Percentiles rank a stretch among this genome's conserved stretches.
These are phyloP conservation scores for Trichopoda pennipes DNA, from an alignment of 2,888 invertebrate species.

Conservation along the genomic window DNA sequence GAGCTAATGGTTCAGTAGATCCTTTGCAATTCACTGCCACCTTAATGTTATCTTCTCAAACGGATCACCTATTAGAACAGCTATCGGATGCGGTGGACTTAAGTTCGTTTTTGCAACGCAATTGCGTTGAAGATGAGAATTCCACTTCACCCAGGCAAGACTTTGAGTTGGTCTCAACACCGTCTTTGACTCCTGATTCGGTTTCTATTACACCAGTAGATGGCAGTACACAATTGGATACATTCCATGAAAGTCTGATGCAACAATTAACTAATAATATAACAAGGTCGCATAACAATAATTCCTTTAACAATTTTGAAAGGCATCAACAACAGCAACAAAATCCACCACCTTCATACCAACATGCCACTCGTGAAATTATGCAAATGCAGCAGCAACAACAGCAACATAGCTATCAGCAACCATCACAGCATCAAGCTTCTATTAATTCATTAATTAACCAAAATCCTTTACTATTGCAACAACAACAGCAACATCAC, in stretches of 20 bases:
- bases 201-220: slow-evolving; percentile 82
- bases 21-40: slow-evolving; percentile 91
- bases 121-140: slow-evolving; percentile 82
- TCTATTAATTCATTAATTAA: slow-evolving; percentile 82
- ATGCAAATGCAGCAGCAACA: slow-evolving; percentile 81
- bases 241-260: slow-evolving; percentile 88
- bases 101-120: slow-evolving; percentile 87
- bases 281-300: slow-evolving; percentile 73
- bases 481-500: slow-evolving; percentile 78
- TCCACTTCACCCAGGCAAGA: slow-evolving; percentile 83
- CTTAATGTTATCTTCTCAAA: slow-evolving; percentile 88
- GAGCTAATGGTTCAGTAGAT: slow-evolving; percentile 84
- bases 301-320: slow-evolving; percentile 78
- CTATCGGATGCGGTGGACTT: slow-evolving; percentile 91
- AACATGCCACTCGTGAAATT: slow-evolving; percentile 76
- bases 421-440: slow-evolving; percentile 70
- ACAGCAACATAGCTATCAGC: slow-evolving; percentile 80
- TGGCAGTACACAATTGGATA: slow-evolving; percentile 83
- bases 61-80: slow-evolving; percentile 89
- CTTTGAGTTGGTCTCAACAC: slow-evolving; percentile 87
- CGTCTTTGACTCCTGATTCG: slow-evolving; percentile 87
- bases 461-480: slow-evolving; percentile 72
- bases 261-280: slow-evolving; percentile 82
- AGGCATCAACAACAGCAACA: slow-evolving; percentile 78
- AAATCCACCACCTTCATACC: slow-evolving; percentile 77